phyloP scores from a whole-genome alignment of 2,888 invertebrate species.

The Orchestes rusci region DNA sequence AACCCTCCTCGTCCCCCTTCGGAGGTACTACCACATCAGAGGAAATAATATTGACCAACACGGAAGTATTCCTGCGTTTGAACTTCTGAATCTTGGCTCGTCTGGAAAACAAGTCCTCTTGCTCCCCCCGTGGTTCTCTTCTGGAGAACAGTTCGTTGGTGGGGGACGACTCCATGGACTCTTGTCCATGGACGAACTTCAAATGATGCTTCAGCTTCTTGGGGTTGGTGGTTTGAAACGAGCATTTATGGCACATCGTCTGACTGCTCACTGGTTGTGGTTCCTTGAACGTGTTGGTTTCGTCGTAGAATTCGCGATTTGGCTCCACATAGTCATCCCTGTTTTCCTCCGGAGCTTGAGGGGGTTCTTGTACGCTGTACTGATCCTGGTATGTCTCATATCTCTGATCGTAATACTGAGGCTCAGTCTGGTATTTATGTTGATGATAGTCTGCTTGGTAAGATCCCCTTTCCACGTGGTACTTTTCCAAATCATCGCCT shows the following conservation, averaged over 20 bases:
- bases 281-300: conserved; percentile 9
- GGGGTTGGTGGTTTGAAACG: conserved; percentile 20
- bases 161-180: neutral
- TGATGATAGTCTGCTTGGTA: conserved; percentile 1
- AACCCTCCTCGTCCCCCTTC: conserved; percentile 1
- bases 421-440: conserved; percentile 4
- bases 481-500: conserved; percentile 12
- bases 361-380: neutral
- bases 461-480: conserved; percentile 6
- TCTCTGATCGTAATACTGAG: neutral
- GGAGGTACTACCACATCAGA: conserved; percentile 11
- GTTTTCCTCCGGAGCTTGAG: conserved; percentile 5
- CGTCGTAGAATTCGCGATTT: no score
- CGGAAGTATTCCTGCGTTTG: conserved; percentile 16
- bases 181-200: conserved; percentile 23
- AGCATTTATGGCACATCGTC: conserved; percentile 20
- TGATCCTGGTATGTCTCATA: neutral
- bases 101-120: conserved; percentile 17
- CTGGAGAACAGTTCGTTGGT: conserved; percentile 16
- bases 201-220: conserved; percentile 21
- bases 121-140: conserved; percentile 10
- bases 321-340: conserved; percentile 1
- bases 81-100: conserved; percentile 12
- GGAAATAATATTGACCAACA: conserved; percentile 14
- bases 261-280: conserved; percentile 5